Percentiles rank a stretch among this genome's conserved stretches.
Evolutionary conservation across 2,888 invertebrate species (phyloP).

Genomic region (Rhogogaster chlorosoma): DNA sequence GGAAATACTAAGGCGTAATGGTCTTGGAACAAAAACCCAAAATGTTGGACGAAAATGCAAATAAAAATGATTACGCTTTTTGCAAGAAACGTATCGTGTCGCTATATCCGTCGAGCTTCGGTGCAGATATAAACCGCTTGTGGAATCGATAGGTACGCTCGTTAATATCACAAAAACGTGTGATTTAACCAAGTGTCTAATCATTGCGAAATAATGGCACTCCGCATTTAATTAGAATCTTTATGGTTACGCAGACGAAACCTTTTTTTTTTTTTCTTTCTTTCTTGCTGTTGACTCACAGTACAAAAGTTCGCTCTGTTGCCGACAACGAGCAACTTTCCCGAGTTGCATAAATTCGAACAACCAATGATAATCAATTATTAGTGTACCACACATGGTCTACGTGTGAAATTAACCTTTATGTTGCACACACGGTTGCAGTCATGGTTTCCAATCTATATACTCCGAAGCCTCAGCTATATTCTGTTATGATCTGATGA

Average conservation of each 20-base stretch:
- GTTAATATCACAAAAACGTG: neutral
- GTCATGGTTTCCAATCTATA: neutral
- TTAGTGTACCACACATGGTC: slow-evolving; percentile 14
- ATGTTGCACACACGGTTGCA: neutral
- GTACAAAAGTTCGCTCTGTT: neutral
- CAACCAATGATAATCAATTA: neutral
- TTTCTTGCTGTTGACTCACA: neutral
- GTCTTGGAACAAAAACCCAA: neutral
- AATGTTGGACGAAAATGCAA: neutral
- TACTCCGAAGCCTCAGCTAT: neutral
- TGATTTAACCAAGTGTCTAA: slow-evolving; percentile 2
- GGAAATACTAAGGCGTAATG: neutral
- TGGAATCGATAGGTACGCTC: neutral
- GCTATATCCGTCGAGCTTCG: slow-evolving; percentile 26
- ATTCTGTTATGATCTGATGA: neutral
- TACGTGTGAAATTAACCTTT: neutral
- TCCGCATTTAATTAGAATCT: slow-evolving; percentile 36
- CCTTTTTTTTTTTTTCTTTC: neutral
- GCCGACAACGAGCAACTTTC: slow-evolving; percentile 26
- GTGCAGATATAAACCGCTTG: neutral
- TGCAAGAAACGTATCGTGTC: neutral
- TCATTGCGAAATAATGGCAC: slow-evolving; percentile 24
- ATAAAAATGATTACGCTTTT: neutral
- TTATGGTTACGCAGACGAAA: slow-evolving; percentile 26
- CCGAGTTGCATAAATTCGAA: slow-evolving; percentile 17